phyloP scores from a whole-genome alignment of 1,140 invertebrate species.

The Drosophila tani region DNA sequence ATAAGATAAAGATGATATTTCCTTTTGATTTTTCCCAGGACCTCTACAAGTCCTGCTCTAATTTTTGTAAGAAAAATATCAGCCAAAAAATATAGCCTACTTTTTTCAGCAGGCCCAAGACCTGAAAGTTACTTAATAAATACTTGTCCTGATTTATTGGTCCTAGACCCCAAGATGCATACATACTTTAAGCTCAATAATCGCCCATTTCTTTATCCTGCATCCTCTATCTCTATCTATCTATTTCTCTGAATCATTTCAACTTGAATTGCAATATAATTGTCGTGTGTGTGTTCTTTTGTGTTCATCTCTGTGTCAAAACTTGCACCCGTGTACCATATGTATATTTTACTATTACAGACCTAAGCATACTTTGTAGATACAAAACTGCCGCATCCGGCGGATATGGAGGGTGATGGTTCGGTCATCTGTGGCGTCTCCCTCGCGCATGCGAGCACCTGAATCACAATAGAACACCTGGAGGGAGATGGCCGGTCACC shows the following conservation, averaged over 20 bases:
- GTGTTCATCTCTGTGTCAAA: constrained; percentile 51
- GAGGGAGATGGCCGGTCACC: constrained; percentile 18
- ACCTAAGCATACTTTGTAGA: constrained; percentile 37
- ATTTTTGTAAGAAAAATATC: neutral
- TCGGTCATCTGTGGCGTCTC: constrained; percentile 18
- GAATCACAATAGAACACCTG: constrained; percentile 21
- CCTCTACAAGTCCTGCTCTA: neutral
- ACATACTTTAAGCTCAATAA: constrained; percentile 22
- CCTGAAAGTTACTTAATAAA: neutral
- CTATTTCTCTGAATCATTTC: constrained; percentile 37
- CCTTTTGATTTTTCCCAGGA: neutral
- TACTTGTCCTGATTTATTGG: neutral
- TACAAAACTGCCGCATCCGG: constrained; percentile 19
- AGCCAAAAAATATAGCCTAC: constrained; percentile 9
- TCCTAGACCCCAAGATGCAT: constrained; percentile 11
- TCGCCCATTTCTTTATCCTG: constrained; percentile 32
- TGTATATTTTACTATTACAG: constrained; percentile 10
- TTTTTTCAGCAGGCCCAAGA: neutral
- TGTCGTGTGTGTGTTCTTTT: constrained; percentile 43
- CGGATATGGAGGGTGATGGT: constrained; percentile 27
- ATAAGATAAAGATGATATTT: neutral
- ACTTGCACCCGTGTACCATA: constrained; percentile 44
- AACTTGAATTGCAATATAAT: constrained; percentile 30
- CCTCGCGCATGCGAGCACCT: constrained; percentile 57
- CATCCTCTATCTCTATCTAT: constrained; percentile 22